Base-by-base conservation (phyloP, 2,113 vertebrate species). In the Holacanthus passer region DNA sequence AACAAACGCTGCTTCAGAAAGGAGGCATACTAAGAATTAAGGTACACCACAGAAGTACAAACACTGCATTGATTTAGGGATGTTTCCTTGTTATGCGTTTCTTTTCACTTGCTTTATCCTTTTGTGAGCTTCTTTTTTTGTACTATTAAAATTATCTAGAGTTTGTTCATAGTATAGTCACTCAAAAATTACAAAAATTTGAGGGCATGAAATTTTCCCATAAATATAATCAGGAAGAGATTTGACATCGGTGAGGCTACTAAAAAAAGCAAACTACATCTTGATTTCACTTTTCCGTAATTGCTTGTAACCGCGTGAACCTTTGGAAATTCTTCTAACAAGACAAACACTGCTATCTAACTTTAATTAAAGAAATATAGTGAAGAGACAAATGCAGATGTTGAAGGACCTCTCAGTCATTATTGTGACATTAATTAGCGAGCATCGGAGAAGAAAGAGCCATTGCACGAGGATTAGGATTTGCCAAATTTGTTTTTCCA, bases 371-470 rank as follows among this genome's bases (percentile, higher is more conserved):
- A 75, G 35, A 72, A 73, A 68, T 67, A 81, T 11, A 43, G 50
- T 47, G 9, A 58, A 52, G 78, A 79, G 67, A 78, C 48, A 64
- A 81, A 77, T 65, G 69, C 88, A 86, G 81, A 89, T 86, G 86
- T 82, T 87, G 65, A 83, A 83, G 72, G 85, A 87, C 88, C 80
- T 89, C 79, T 84, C 58, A 72, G 73, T 87, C 62, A 75, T 77
- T 77, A 77, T 53, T 71, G 71, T 69, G 84, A 86, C 89, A 84
- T 83, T 89, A 88, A 90, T 92, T 90, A 91, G 74, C 29, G 8
- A 65, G 29, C 43, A 67, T 83, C 77, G 71, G n/a, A 65, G 79
- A 77, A 75, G 70, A 85, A 83, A 74, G 71, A 81, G 48, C 72
- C 60, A 52, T 73, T 76, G 81, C 77, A 20, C 11, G 52, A 84